Evolutionary conservation across 2,113 vertebrate species (phyloP).

Genomic region (Menura novaehollandiae): DNA sequence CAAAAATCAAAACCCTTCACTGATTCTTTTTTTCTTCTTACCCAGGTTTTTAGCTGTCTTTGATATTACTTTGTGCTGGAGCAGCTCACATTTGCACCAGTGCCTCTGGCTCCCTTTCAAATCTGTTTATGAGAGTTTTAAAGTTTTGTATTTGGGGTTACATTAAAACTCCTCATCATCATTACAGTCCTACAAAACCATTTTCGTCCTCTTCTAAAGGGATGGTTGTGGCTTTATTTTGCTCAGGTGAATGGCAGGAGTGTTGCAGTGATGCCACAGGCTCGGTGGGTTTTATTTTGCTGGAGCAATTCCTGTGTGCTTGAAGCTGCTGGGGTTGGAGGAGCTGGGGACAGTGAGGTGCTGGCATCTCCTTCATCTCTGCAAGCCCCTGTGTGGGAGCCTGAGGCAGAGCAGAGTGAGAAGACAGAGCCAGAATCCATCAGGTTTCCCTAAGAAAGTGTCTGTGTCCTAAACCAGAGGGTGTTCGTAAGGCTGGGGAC

Average conservation of each 20-base stretch:
- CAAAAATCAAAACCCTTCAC: background rate
- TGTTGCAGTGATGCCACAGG: accelerated
- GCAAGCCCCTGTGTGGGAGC: background rate
- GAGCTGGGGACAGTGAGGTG: background rate
- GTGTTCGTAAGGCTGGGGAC: background rate
- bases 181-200: background rate
- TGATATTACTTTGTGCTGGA: background rate
- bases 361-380: accelerated
- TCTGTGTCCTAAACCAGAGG: background rate
- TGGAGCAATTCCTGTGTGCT: background rate
- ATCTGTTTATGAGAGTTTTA: conserved; percentile 63
- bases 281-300: background rate
- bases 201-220: conserved; percentile 9
- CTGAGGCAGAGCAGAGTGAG: background rate
- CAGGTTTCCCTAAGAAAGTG: background rate
- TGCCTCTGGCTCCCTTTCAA: conserved; percentile 36
- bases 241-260: background rate
- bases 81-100: conserved; percentile 18
- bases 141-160: conserved; percentile 56
- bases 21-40: background rate
- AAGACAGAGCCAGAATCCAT: background rate
- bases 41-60: background rate
- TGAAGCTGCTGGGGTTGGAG: background rate
- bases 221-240: background rate
- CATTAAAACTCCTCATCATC: conserved; percentile 53